Conservation (phyloP, 92 coral and sea anemone genomes). For the Umimayanthus kanabou region DNA sequence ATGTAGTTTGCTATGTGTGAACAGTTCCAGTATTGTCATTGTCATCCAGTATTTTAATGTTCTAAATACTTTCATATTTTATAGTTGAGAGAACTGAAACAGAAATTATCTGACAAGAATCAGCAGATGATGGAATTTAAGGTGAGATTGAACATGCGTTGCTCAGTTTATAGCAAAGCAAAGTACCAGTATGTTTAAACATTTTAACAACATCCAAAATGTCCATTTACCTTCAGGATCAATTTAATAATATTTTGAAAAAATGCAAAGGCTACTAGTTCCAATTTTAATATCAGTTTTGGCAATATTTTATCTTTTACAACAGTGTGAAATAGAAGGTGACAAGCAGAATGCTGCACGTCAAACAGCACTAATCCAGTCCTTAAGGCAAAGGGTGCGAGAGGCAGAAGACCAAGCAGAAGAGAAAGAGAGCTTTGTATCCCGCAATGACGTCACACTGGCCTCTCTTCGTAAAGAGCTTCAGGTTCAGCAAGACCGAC, state of each 20-base stretch:
- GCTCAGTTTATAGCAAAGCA: too few relatives aligned
- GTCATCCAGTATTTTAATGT: neutral
- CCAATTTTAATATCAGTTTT: neutral
- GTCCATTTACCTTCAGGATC: too few relatives aligned
- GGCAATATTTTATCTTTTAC: neutral
- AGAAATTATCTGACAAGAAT: slow-evolving; percentile 76
- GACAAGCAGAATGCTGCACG: slow-evolving; percentile 95
- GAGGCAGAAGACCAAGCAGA: slow-evolving; percentile 92
- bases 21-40: neutral
- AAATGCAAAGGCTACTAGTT: neutral
- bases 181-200: too few relatives aligned
- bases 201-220: too few relatives aligned
- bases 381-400: slow-evolving; percentile 90
- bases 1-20: neutral
- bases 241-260: too few relatives aligned
- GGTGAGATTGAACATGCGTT: slow-evolving; percentile 51
- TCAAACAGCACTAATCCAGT: slow-evolving; percentile 85
- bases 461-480: slow-evolving; percentile 84
- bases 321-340: slow-evolving; percentile 97
- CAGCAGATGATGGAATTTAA: slow-evolving; percentile 90
- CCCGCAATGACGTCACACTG: slow-evolving; percentile 92
- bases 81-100: slow-evolving; percentile 72
- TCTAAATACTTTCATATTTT: neutral
- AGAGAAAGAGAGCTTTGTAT: slow-evolving; percentile 82
- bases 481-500: slow-evolving; percentile 84